Evolutionary conservation across 2,888 invertebrate genomes (phyloP).

Genomic region (Aproaerema taeniolella): DNA sequence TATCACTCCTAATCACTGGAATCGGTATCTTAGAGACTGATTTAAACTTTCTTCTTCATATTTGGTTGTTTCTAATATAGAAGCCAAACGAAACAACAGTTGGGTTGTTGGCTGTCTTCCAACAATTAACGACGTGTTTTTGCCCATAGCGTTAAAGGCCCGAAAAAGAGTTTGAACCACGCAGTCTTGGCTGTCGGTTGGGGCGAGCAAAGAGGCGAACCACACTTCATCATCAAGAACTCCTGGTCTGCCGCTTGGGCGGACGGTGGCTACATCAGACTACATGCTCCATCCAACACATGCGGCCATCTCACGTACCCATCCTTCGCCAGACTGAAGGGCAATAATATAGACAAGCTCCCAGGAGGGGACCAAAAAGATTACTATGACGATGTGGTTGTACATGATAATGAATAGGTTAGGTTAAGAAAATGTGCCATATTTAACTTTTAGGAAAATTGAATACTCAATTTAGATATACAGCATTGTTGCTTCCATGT

Average conservation of each 20-base stretch:
- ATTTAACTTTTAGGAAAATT: no score
- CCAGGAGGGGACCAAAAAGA: conserved; percentile 18
- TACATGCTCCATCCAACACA: conserved; percentile 50
- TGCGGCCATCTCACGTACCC: conserved; percentile 53
- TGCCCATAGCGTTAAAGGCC: conserved; percentile 32
- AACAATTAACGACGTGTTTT: background rate
- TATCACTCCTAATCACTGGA: no score
- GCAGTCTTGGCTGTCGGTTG: conserved; percentile 62
- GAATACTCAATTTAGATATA: no score
- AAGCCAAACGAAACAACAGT: no score
- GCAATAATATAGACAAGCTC: conserved; percentile 34
- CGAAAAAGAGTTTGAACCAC: conserved; percentile 35
- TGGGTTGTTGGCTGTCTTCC: no score
- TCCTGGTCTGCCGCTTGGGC: conserved; percentile 54
- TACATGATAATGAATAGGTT: no score
- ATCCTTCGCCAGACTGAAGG: conserved; percentile 45
- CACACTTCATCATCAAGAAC: conserved; percentile 61
- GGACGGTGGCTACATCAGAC: conserved; percentile 46
- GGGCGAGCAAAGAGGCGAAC: conserved; percentile 39
- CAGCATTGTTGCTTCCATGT: no score
- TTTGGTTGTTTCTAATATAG: background rate
- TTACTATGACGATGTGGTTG: no score
- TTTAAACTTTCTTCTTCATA: background rate
- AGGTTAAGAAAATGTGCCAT: no score
- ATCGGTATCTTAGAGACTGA: background rate